phyloP scores from a whole-genome alignment of 35 echinoderm and acorn worm species.

The Chiridota heheva region DNA sequence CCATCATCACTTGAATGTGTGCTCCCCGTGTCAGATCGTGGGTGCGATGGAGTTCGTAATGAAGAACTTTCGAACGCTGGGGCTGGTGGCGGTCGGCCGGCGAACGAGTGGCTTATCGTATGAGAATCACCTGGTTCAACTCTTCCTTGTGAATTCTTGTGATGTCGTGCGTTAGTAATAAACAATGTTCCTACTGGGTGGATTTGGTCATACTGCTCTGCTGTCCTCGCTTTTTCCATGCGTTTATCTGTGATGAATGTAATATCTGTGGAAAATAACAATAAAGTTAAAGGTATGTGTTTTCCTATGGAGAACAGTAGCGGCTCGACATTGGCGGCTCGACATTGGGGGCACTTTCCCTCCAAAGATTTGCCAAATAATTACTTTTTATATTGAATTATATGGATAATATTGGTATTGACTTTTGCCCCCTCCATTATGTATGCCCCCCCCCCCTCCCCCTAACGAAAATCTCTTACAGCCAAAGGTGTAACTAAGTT shows the following conservation, averaged over 20 bases:
- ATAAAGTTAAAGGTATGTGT: conserved; percentile 17
- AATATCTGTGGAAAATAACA: conserved; percentile 67
- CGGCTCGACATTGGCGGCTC: no score
- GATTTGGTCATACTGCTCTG: conserved; percentile 72
- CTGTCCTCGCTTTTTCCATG: conserved; percentile 67
- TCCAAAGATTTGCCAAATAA: no score
- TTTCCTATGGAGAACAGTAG: no score
- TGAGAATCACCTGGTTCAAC: neutral
- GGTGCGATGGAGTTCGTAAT: neutral
- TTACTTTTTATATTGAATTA: no score
- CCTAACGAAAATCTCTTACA: no score
- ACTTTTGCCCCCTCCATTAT: no score
- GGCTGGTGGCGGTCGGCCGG: neutral
- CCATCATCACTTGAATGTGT: neutral
- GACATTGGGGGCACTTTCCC: no score
- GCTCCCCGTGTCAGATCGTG: neutral
- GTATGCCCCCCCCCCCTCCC: no score
- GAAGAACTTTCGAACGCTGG: neutral
- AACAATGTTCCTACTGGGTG: conserved; percentile 54
- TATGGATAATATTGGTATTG: no score
- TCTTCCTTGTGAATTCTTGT: neutral
- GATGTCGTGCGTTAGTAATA: conserved; percentile 35
- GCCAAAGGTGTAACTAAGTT: no score
- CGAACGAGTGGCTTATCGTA: neutral
- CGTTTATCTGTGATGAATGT: conserved; percentile 83